Evolutionary conservation across 1,140 invertebrate genomes (phyloP).

Genomic region (Stratiolaelaps scimitus): DNA sequence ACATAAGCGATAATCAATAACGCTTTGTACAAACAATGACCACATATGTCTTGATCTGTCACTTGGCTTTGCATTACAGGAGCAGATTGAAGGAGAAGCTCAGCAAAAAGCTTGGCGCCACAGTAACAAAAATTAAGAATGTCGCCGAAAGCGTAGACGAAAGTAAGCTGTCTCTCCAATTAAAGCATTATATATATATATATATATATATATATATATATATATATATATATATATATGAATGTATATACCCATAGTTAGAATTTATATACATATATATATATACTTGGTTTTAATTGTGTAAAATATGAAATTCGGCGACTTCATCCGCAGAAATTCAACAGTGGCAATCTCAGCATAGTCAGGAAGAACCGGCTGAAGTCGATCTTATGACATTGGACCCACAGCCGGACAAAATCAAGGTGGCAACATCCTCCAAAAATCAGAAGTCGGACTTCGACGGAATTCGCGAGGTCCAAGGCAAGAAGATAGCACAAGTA

Average conservation of each 20-base stretch:
- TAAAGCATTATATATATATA: no score
- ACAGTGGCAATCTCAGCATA: constrained; percentile 22
- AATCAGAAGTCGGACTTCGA: constrained; percentile 27
- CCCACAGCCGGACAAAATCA: constrained; percentile 16
- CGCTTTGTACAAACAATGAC: no score
- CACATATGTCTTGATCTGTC: not conserved
- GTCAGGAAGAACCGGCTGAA: not conserved
- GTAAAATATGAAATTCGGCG: no score
- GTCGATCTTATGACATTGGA: constrained; percentile 15
- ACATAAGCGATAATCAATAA: no score
- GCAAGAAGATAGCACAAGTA: not conserved
- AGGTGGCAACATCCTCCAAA: constrained; percentile 16
- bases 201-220: no score
- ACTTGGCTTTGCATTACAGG: constrained; percentile 38
- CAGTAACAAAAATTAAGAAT: constrained; percentile 75
- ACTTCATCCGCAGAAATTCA: constrained; percentile 37
- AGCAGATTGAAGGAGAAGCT: constrained; percentile 67
- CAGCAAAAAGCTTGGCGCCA: constrained; percentile 69
- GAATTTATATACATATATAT: no score
- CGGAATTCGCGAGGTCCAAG: constrained; percentile 24
- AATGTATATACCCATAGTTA: no score
- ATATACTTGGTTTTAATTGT: constrained; percentile 32
- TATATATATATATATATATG: no score
- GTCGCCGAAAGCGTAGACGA: constrained; percentile 54
- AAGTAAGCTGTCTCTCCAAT: constrained; percentile 39